Evolutionary conservation across 2,113 vertebrate species (phyloP).

Genomic region (Hippopotamus amphibius): DNA sequence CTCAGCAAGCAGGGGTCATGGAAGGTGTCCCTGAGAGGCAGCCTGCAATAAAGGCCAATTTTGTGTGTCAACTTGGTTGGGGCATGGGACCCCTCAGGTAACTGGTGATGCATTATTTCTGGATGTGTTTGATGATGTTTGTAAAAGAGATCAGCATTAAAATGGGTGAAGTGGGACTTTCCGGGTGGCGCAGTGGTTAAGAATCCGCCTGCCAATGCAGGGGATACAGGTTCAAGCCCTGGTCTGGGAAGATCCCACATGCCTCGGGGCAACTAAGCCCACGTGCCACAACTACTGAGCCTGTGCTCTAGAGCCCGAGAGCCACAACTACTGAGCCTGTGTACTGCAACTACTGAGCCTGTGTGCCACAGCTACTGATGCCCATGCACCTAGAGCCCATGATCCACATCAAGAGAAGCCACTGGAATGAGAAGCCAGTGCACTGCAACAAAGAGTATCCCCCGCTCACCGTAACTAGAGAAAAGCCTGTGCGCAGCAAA

Average conservation of each 20-base stretch:
- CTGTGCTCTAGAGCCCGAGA: not conserved
- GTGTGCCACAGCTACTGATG: not conserved
- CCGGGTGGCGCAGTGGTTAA: not conserved
- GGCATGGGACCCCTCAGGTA: not conserved
- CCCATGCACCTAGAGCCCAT: not conserved
- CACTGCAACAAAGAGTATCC: not conserved
- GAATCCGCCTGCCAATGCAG: not conserved
- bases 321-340: too few relatives aligned
- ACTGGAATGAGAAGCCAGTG: not conserved
- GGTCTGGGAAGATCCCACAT: not conserved
- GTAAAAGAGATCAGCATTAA: not conserved
- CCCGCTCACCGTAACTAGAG: not conserved
- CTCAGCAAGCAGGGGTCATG: rapidly evolving
- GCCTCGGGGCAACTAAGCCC: not conserved
- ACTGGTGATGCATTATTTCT: not conserved
- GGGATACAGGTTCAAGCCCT: not conserved
- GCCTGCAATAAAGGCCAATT: not conserved
- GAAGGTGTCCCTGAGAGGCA: not conserved
- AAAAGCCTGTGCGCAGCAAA: not conserved
- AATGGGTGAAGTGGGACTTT: not conserved
- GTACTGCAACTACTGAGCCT: not conserved
- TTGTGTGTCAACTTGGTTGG: too few relatives aligned
- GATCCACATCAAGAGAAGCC: not conserved
- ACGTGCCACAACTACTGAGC: rapidly evolving
- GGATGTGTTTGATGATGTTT: not conserved